Evolutionary conservation across 92 coral and sea anemone genomes (phyloP), one percentile per base, ranked within the genome.

Genomic region (Siderastrea siderea): DNA sequence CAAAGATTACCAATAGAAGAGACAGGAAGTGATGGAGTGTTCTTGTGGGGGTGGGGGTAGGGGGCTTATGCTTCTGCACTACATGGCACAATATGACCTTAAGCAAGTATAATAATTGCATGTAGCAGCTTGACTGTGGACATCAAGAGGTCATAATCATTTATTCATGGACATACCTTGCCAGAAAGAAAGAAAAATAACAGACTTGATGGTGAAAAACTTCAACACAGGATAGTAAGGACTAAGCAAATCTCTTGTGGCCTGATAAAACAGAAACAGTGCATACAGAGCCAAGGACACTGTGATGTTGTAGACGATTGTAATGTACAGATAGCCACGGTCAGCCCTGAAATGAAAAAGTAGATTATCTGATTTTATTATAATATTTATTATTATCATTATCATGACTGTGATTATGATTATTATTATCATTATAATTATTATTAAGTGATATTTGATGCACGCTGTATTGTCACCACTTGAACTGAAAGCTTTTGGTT

Each of bases 131-230:
- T 26, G 38, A 26, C 38, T 26, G 38, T 26, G 38, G 38, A 26
- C 38, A 26, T 26, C 38, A 26, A 26, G 38, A 26, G 38, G 38
- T 26, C 38, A 26, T 26, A 26, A 26, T 26, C 38, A 26, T 26
- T 26, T 26, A 26, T 26, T 26, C 38, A 26, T 26, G 38, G 38
- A 26, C 92, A 13, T 79, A 98, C 99, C 99, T 90, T 98, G 99
- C 99, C 99, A 98, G 85, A 98, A 98, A 0, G 99, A 98, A 8
- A 98, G 85, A 61, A 98, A 98, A 61, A 98, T 93, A 51, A 98
- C 99, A 10, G 98, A 98, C 81, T 98, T 98, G 86, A 98, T 90
- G 54, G 99, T 98, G 84, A 94, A 98, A 91, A 98, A 98, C 91
- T 98, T 98, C 55, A 98, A 50, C 17, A 98, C 98, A 45, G 99